Conservation (phyloP, 2,888 invertebrate species). For the Drosophila leonis region DNA sequence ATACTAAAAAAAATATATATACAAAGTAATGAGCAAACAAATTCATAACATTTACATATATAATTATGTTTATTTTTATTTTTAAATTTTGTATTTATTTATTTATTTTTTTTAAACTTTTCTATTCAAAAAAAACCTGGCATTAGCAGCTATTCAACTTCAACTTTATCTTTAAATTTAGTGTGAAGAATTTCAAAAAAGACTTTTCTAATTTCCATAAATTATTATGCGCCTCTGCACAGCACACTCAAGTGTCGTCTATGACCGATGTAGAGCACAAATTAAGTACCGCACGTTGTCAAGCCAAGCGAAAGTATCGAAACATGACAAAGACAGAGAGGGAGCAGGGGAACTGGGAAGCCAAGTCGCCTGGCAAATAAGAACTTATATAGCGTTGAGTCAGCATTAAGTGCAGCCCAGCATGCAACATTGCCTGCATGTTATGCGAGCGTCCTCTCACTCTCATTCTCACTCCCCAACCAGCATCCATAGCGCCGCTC, state of each 20-base stretch:
- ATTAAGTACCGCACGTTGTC: conserved; percentile 29
- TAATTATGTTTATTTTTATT: no score
- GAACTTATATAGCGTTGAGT: conserved; percentile 69
- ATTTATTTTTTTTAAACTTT: no score
- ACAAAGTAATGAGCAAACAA: no score
- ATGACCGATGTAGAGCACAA: conserved; percentile 44
- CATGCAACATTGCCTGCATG: conserved; percentile 74
- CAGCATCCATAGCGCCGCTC: not conserved
- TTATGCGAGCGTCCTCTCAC: conserved; percentile 37
- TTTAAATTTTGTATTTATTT: no score
- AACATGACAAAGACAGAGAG: conserved; percentile 23
- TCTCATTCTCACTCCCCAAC: not conserved
- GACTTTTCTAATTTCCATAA: conserved; percentile 12
- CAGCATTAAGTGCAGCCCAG: conserved; percentile 72
- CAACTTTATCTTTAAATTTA: not conserved
- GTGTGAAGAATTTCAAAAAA: not conserved
- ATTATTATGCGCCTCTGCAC: not conserved
- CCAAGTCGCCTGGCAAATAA: conserved; percentile 63
- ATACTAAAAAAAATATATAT: no score
- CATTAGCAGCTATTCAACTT: not conserved
- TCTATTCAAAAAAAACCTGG: not conserved
- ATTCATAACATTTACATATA: no score
- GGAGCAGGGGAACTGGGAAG: not conserved
- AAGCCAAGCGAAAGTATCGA: conserved; percentile 32
- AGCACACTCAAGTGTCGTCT: conserved; percentile 12